These are phyloP conservation scores for Chiloscyllium punctatum DNA, from an alignment of 2,797 vertebrate species.

Conservation along the genomic window DNA sequence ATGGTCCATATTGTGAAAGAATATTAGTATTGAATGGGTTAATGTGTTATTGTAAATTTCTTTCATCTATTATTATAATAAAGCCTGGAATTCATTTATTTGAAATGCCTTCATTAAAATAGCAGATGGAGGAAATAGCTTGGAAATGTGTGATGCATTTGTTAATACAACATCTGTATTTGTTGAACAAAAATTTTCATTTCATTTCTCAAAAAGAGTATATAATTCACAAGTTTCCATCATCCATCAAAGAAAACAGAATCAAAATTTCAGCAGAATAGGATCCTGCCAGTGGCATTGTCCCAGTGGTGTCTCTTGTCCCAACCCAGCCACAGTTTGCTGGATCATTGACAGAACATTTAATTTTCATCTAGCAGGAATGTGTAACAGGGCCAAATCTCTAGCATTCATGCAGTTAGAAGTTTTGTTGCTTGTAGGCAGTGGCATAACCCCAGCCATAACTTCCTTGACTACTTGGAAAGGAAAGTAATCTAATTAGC, in stretches of 20 bases:
- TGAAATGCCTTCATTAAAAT: neutral
- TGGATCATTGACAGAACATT: neutral
- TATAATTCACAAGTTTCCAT: neutral
- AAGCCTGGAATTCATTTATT: slow-evolving; percentile 3
- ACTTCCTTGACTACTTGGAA: too few species aligned
- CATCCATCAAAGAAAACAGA: neutral
- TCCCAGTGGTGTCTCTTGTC: too few species aligned
- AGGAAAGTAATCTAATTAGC: neutral
- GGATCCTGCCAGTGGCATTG: neutral
- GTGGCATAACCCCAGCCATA: neutral
- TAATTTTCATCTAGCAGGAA: neutral
- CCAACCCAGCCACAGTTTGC: too few species aligned
- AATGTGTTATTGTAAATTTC: neutral
- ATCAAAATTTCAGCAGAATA: neutral
- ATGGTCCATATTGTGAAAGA: neutral
- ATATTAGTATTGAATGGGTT: neutral
- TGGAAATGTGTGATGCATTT: neutral
- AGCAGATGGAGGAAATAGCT: neutral
- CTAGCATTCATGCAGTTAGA: neutral
- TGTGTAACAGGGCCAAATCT: neutral
- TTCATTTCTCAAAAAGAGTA: neutral
- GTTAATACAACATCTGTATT: neutral
- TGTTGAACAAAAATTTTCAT: neutral
- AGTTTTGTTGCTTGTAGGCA: neutral
- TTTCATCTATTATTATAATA: neutral